Percentiles rank a stretch among this genome's conserved stretches.
These are phyloP conservation scores for Diorhabda carinulata DNA, from an alignment of 1,140 invertebrate species.

Conservation along the genomic window DNA sequence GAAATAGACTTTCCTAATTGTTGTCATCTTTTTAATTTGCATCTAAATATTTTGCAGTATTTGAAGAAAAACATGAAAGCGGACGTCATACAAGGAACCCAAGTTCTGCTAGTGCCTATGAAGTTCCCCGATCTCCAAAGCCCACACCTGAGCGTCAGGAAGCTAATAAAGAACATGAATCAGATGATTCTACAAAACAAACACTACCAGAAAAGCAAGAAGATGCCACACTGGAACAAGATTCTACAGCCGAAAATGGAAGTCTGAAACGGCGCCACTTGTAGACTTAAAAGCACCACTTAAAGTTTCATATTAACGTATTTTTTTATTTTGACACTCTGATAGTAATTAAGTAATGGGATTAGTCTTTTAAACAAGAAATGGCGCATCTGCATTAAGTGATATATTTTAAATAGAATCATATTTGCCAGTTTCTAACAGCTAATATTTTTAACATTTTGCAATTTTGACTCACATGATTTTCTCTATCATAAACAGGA, in stretches of 20 bases:
- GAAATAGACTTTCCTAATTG: too few species aligned
- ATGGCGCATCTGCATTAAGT: background rate
- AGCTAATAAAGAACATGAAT: conserved; percentile 12
- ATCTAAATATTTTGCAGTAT: conserved; percentile 51
- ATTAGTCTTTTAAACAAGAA: background rate
- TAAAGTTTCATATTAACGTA: conserved; percentile 4
- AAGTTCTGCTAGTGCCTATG: conserved; percentile 38
- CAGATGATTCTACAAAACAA: conserved; percentile 10
- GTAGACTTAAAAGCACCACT: conserved; percentile 18
- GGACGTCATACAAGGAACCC: conserved; percentile 34
- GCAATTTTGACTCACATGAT: too few species aligned
- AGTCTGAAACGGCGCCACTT: conserved; percentile 24
- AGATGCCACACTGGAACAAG: conserved; percentile 7
- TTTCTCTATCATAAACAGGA: too few species aligned
- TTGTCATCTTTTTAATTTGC: too few species aligned
- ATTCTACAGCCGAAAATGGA: conserved; percentile 1
- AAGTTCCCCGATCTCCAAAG: conserved; percentile 30
- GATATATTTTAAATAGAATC: background rate
- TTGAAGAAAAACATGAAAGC: conserved; percentile 58
- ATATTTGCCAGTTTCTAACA: too few species aligned
- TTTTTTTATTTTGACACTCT: background rate
- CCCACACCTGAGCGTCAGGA: conserved; percentile 10
- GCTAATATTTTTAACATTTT: too few species aligned
- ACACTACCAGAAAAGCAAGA: conserved; percentile 4
- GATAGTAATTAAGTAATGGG: background rate